These are phyloP conservation scores for Rhynchophorus ferrugineus DNA, from an alignment of 1,140 invertebrate species.

Conservation along the genomic window DNA sequence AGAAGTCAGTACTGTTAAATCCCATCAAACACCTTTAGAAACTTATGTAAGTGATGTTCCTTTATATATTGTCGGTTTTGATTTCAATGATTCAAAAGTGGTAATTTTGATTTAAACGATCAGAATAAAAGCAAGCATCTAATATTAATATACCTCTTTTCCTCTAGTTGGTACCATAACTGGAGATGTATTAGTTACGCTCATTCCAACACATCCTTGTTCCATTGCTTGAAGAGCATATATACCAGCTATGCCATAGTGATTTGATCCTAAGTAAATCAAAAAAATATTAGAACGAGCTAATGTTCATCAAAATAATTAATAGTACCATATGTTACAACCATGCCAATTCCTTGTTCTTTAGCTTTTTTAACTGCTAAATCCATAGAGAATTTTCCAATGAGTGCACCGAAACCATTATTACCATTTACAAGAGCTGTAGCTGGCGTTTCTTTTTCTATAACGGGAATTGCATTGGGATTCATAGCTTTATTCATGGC, in stretches of 20 bases:
- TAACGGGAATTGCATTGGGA: conserved; percentile 50
- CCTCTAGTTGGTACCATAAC: conserved; percentile 76
- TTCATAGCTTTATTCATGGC: conserved; percentile 46
- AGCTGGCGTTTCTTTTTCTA: conserved; percentile 65
- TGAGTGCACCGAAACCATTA: conserved; percentile 77
- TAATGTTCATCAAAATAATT: too few species aligned
- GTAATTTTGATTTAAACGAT: too few species aligned
- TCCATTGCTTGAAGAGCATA: conserved; percentile 72
- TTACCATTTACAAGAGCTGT: conserved; percentile 79
- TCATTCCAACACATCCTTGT: conserved; percentile 73
- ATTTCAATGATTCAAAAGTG: too few species aligned
- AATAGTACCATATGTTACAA: conserved; percentile 61
- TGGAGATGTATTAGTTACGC: conserved; percentile 91
- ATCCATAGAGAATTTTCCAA: conserved; percentile 85
- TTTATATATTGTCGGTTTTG: too few species aligned
- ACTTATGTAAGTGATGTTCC: too few species aligned
- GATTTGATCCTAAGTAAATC: conserved; percentile 73
- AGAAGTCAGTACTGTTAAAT: too few species aligned
- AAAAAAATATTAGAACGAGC: too few species aligned
- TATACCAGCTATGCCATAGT: conserved; percentile 86
- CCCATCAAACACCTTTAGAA: too few species aligned
- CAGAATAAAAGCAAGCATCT: background rate
- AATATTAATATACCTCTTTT: conserved; percentile 49
- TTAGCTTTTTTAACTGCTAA: conserved; percentile 83
- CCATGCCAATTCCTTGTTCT: conserved; percentile 77